Conservation (phyloP, 2,888 invertebrate genomes). For the Calameuta filiformis region DNA sequence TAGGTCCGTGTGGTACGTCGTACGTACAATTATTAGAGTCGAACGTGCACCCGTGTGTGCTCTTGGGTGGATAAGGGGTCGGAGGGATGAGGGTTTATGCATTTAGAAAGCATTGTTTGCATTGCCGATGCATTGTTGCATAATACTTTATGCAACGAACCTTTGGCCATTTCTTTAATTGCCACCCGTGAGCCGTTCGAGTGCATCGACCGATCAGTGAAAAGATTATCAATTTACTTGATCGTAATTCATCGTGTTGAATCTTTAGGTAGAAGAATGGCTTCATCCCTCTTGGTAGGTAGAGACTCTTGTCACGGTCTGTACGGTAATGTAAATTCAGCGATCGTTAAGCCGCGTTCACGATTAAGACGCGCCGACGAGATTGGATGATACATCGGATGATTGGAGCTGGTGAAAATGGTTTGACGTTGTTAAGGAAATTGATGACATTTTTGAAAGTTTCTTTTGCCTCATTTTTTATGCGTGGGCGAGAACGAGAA, state of each 20-base stretch:
- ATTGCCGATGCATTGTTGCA: conserved; percentile 18
- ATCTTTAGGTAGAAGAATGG: not conserved
- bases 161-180: not conserved
- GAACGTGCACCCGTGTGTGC: conserved; percentile 11
- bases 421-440: not conserved
- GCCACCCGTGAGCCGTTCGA: not conserved
- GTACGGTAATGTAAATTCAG: conserved; percentile 2
- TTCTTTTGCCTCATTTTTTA: not conserved
- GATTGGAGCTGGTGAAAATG: not conserved
- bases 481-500: not conserved
- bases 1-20: conserved; percentile 29
- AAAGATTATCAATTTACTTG: not conserved
- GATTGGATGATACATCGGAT: not conserved
- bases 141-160: conserved; percentile 9
- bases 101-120: conserved; percentile 33
- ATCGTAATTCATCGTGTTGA: not conserved
- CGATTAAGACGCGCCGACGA: not conserved
- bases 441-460: not conserved
- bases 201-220: not conserved
- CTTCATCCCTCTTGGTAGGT: not conserved
- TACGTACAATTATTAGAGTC: conserved; percentile 13
- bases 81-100: conserved; percentile 11
- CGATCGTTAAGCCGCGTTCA: not conserved
- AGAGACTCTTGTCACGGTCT: not conserved
- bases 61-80: conserved; percentile 3